phyloP scores from a whole-genome alignment of 2,113 vertebrate species.

The Pristiophorus japonicus region DNA sequence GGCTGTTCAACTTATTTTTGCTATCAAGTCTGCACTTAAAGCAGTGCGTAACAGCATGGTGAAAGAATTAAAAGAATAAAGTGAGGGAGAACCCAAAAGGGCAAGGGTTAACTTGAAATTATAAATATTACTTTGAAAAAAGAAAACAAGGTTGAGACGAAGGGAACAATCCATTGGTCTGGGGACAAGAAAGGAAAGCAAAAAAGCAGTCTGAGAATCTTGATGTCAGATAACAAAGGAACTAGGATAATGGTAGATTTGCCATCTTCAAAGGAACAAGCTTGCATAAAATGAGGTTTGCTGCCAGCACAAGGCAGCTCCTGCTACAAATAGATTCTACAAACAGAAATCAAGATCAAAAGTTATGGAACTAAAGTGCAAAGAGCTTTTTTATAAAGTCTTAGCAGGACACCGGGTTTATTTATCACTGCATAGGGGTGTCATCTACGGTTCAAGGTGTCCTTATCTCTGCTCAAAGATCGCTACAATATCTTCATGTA shows the following conservation, averaged over 20 bases:
- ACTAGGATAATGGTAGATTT: background rate
- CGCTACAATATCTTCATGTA: conserved; percentile 10
- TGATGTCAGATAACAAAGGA: conserved; percentile 27
- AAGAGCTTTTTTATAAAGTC: background rate
- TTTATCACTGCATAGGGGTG: background rate
- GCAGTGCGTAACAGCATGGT: background rate
- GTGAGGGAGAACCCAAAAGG: background rate
- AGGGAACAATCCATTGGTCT: background rate
- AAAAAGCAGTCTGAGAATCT: background rate
- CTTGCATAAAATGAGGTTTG: background rate
- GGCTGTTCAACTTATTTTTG: background rate
- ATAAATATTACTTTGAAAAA: conserved; percentile 14
- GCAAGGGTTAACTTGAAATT: background rate
- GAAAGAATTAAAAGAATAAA: background rate
- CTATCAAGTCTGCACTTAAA: background rate
- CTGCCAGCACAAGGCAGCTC: background rate
- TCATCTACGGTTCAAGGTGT: background rate
- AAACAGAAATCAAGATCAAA: background rate
- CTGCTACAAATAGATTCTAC: background rate
- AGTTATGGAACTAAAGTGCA: background rate
- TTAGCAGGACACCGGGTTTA: background rate
- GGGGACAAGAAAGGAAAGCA: background rate
- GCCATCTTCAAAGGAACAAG: conserved; percentile 23
- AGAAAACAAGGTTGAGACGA: background rate
- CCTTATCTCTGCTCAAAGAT: background rate